Base-by-base conservation (phyloP, 92 coral and sea anemone genomes). In the Actinostola sp. region DNA sequence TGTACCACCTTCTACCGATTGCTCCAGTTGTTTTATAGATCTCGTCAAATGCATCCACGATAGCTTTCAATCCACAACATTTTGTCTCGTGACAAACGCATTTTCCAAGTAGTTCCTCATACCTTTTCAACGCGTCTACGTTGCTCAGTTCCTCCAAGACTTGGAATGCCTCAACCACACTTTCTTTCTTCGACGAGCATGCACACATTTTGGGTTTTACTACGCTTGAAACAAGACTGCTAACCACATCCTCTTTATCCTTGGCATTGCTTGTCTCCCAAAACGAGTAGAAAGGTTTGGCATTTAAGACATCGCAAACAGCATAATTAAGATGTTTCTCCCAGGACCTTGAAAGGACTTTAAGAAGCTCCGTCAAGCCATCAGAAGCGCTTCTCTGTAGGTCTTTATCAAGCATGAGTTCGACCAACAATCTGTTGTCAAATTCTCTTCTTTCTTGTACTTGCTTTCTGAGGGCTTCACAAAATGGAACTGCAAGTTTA, bases 21-120 rank as follows among this genome's bases (percentile, higher is more conserved):
- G 31, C 23, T 8, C 29, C 24, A 16, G 46, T 6, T 23, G 53
- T 31, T 20, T 41, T 28, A 8, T 43, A 45, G 15, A 75, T 51
- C 15, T 75, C 72, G 67, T 50, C 66, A 34, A 48, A 71, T 0
- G 91, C 91, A 39, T 83, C 58, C 21, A 70, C 70, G 9, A 83
- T 33, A 3, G 68, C 45, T 26, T n/a, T 67, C 0, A 71, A 26
- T 0, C 69, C 71, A 25, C 39, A 7, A 30, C 30, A 0, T 13
- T 64, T 50, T 2, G 64, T 46, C 14, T 56, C 58, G 54, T 23
- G 33, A 35, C 54, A 38, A 4, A 53, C 60, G 14, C 21, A 5
- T 31, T 58, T 46, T 35, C 0, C 24, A 21, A 73, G 41, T 19
- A 78, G 80, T 5, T 17, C 28, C 24, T 35, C 61, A 24, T 79